Evolutionary conservation across 35 echinoderm and acorn worm species (phyloP).

Genomic region (Ophiothrix spiculata): DNA sequence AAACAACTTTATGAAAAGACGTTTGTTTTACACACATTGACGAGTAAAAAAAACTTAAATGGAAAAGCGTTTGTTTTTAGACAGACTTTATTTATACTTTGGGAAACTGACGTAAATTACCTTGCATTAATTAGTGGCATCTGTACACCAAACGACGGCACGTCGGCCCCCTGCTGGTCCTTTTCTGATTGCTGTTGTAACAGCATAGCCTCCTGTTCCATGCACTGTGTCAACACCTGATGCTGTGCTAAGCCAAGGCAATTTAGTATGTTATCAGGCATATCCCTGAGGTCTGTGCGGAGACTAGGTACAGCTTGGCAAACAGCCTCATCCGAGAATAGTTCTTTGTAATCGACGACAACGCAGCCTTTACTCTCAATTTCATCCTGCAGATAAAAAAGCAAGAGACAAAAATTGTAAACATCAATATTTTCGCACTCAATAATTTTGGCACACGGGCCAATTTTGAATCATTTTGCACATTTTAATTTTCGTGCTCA

Average conservation of each 20-base stretch:
- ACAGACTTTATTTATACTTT: not conserved
- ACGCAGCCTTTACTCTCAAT: constrained; percentile 86
- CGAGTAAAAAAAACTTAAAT: not conserved
- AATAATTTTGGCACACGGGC: no score
- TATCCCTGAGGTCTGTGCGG: constrained; percentile 65
- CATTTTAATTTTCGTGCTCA: no score
- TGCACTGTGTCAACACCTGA: constrained; percentile 84
- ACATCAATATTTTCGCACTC: not conserved
- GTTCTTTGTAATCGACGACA: constrained; percentile 71
- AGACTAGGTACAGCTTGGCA: constrained; percentile 42
- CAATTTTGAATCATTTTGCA: no score
- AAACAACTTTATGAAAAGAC: not conserved
- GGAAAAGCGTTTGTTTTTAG: not conserved
- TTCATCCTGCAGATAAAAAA: constrained; percentile 66
- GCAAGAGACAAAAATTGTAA: not conserved
- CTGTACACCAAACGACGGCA: constrained; percentile 69
- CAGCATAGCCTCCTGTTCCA: constrained; percentile 72
- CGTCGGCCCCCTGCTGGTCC: constrained; percentile 23
- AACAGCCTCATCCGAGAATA: constrained; percentile 49
- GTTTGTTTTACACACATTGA: not conserved
- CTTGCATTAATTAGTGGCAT: constrained; percentile 86
- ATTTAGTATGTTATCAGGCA: constrained; percentile 78
- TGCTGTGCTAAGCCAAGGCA: constrained; percentile 91
- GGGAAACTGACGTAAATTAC: constrained; percentile 21
- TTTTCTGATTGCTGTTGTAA: constrained; percentile 60